Evolutionary conservation across 2,113 vertebrate genomes (phyloP), one percentile per base, ranked within the genome.

Genomic region (Poecilia latipinna): DNA sequence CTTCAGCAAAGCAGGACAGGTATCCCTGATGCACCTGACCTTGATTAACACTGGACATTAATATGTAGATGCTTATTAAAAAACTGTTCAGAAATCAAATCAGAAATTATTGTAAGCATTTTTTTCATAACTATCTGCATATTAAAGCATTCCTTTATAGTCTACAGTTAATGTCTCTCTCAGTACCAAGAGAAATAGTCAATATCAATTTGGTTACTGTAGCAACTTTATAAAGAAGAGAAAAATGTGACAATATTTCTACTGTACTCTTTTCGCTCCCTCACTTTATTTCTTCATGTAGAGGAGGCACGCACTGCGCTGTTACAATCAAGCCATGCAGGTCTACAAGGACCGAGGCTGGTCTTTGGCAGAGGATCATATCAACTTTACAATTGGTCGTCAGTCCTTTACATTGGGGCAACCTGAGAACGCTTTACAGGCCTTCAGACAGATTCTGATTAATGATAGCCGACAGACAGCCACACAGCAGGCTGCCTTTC

Each of bases 311-410:
- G 97, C 98, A 3, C 93, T 99, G 80, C 96, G 98, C 39, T 99
- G 98, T 89, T 99, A 99, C 91, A 96, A 96, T 89, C 98, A 99
- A 91, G 98, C 98, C 74, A 97, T 99, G 97, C 98, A 99, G 91
- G 97, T 99, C 76, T 99, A 99, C 89, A 97, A 96, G 89, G 97
- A 96, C 22, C 96, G 97, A 79, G 97, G 97, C 76, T 99, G 98
- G 98, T 97, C 97, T 78, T 91, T 99, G 62, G 98, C 98, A 24
- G 98, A 99, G 83, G 98, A 99, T 87, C 98, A 99, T 68, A 99
- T 99, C 86, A 99, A 99, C 91, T 99, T 99, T 89, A 99, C 97
- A 26, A 98, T 99, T 12, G 98, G 97, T 0, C 96, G 97, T 1
- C 98, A 99, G 90, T 99, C 97, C 29, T 99, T 97, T 65, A 99